These are phyloP conservation scores for Phragmatobia fuliginosa DNA, from an alignment of 2,888 invertebrate genomes.

Conservation along the genomic window DNA sequence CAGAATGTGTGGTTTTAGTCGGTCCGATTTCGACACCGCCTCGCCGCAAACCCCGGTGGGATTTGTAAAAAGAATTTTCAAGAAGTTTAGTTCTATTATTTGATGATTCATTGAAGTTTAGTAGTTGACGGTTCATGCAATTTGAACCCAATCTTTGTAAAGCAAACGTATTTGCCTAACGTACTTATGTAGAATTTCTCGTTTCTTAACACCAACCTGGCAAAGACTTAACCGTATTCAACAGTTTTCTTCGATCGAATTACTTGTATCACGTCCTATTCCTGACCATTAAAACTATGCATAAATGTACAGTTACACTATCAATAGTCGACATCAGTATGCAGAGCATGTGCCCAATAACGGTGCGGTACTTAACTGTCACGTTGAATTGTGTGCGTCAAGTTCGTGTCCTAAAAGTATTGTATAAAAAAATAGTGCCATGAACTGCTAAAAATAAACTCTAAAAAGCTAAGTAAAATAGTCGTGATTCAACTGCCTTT, in stretches of 20 bases:
- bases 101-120: no score
- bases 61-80: no score
- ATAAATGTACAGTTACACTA: constrained; percentile 57
- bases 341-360: constrained; percentile 59
- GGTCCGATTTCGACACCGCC: no score
- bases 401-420: constrained; percentile 25
- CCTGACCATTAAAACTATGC: constrained; percentile 32
- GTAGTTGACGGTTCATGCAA: no score
- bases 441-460: background rate
- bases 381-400: constrained; percentile 30
- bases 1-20: no score
- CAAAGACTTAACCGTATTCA: background rate
- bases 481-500: background rate
- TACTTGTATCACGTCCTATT: constrained; percentile 14
- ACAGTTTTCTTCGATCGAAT: background rate
- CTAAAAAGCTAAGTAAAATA: background rate
- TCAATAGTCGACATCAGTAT: constrained; percentile 58
- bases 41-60: no score
- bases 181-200: background rate
- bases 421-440: background rate
- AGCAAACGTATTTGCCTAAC: no score
- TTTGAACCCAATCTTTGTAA: no score
- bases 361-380: constrained; percentile 60
- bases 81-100: no score
- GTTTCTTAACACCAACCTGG: background rate